Evolutionary conservation across 2,888 invertebrate genomes (phyloP), one percentile per base, ranked within the genome.

Genomic region (Trissolcus japonicus): DNA sequence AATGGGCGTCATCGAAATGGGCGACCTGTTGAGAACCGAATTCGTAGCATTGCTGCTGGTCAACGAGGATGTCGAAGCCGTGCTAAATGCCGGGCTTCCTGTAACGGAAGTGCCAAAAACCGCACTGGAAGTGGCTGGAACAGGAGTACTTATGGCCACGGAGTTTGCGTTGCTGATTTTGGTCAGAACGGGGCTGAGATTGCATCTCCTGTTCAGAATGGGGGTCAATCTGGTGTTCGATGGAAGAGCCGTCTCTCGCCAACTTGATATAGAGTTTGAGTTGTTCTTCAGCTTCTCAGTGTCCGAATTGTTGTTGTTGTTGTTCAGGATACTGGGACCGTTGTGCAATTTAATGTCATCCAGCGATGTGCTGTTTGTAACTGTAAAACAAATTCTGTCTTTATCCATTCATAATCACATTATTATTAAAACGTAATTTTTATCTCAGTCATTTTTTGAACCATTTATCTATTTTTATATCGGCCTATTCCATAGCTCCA

Each of bases 61-160:
- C 19, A 86, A 78, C 0, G 88, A 88, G 2, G 88, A 86, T 0
- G 87, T 87, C 6, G 88, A 88, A 6, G 87, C 84, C 40, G 85
- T 87, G 72, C 88, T 89, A 29, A 88, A 88, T 0, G 87, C 87
- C 4, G 89, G 88, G 82, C 87, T 87, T 6, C 83, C 82, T 4
- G 84, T 83, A 6, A 80, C 80, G 0, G 87, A 84, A 3, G 86
- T 86, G 13, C 85, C 85, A 61, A 85, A 87, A 4, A 84, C 81
- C 11, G 83, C 83, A 3, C 82, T 79, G 1, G 80, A 79, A 0
- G 81, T 80, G 7, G 69, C 79, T 35, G 79, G 79, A 14, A 80
- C 77, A 3, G 84, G 82, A 0, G 82, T 83, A 60, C 80, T 83
- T 79, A 83, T 82, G 6, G 80, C 74, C 6, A 75, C 74, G 4